Conservation (phyloP, 2,113 vertebrate species). For the Perca fluviatilis region DNA sequence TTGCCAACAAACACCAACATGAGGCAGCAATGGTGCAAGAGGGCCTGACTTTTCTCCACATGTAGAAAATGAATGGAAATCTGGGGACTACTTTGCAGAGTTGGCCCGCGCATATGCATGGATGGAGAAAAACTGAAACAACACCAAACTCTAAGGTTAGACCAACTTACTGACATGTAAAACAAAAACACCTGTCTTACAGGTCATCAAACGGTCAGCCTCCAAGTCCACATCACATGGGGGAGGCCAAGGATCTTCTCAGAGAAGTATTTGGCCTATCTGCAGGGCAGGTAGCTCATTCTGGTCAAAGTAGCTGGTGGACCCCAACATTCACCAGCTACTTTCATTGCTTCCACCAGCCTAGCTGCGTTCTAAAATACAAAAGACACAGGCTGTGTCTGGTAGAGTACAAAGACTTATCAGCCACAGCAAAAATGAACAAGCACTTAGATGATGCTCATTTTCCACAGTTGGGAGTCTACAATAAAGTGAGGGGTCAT, state of each 20-base stretch:
- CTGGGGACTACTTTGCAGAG: constrained; percentile 14
- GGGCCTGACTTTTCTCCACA: constrained; percentile 16
- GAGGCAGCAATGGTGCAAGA: constrained; percentile 1
- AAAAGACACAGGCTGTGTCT: constrained; percentile 41
- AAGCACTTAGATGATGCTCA: constrained; percentile 52
- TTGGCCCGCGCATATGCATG: not conserved
- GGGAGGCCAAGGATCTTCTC: constrained; percentile 44
- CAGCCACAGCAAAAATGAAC: constrained; percentile 31
- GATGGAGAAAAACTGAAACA: constrained; percentile 6
- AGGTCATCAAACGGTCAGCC: constrained; percentile 56
- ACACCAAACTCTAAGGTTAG: constrained; percentile 30
- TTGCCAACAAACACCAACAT: not conserved
- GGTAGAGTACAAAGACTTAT: not conserved
- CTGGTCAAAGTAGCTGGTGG: constrained; percentile 16
- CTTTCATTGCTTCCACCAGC: constrained; percentile 19
- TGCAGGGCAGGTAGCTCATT: constrained; percentile 49
- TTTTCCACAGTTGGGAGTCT: constrained; percentile 29
- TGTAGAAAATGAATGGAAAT: not conserved
- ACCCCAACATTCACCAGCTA: constrained; percentile 28
- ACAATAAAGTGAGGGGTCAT: constrained; percentile 1
- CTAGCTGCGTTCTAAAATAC: constrained; percentile 25
- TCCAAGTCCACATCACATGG: constrained; percentile 56
- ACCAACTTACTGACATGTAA: constrained; percentile 20
- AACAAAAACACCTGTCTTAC: constrained; percentile 65
- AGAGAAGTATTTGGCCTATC: constrained; percentile 58